These are phyloP conservation scores for Heliconius sara DNA, from an alignment of 2,888 invertebrate genomes.

Conservation along the genomic window DNA sequence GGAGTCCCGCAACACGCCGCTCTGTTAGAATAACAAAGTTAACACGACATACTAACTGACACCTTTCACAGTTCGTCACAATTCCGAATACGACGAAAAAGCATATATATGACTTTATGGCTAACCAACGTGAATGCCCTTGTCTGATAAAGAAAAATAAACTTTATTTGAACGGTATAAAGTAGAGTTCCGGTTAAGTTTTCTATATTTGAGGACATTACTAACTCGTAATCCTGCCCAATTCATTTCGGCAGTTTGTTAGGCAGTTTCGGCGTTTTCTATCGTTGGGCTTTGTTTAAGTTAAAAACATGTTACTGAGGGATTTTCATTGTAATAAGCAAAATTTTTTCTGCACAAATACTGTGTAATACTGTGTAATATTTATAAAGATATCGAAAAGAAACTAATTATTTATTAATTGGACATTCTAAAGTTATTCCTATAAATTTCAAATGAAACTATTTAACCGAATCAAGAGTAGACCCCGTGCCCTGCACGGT, in stretches of 20 bases:
- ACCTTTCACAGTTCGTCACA: constrained; percentile 36
- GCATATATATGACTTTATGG: constrained; percentile 2
- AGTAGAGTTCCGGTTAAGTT: background rate
- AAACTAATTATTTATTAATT: too few relatives aligned
- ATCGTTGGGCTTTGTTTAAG: constrained; percentile 22
- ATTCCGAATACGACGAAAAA: constrained; percentile 30
- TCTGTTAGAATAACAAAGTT: constrained; percentile 31
- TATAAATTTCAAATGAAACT: too few relatives aligned
- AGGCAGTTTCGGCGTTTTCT: constrained; percentile 29
- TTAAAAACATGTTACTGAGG: constrained; percentile 16
- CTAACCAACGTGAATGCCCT: background rate
- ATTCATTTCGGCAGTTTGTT: constrained; percentile 32
- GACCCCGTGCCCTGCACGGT: too few relatives aligned
- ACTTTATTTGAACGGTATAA: background rate
- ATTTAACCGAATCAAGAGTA: too few relatives aligned
- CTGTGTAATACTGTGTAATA: too few relatives aligned
- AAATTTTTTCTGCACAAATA: background rate
- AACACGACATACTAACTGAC: constrained; percentile 31
- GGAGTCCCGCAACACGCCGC: background rate
- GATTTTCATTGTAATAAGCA: constrained; percentile 4
- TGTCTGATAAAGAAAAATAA: background rate
- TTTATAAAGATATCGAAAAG: too few relatives aligned
- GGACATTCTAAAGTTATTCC: too few relatives aligned
- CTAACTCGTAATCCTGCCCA: constrained; percentile 12
- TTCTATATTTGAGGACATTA: background rate